These are phyloP conservation scores for Tupiocoris notatus DNA, from an alignment of 2,888 invertebrate genomes.

Conservation along the genomic window DNA sequence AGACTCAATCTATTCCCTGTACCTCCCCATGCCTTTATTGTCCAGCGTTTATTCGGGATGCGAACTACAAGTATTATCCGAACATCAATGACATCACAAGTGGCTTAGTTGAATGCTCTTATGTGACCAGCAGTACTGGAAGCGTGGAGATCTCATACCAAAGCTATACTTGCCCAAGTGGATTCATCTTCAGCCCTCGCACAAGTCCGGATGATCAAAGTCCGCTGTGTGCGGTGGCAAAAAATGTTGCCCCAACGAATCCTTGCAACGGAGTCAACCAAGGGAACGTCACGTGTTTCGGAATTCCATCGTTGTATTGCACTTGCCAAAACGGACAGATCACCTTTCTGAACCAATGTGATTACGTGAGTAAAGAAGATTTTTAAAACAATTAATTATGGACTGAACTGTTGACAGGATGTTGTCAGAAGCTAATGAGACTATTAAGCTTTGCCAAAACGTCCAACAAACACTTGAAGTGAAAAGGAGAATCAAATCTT, in stretches of 20 bases:
- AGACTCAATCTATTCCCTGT: no score
- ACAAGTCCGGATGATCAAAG: background rate
- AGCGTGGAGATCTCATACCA: background rate
- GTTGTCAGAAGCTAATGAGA: no score
- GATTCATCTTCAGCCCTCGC: conserved; percentile 5
- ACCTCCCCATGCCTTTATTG: no score
- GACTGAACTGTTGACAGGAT: no score
- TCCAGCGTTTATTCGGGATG: background rate
- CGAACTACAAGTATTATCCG: background rate
- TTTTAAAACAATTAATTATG: no score
- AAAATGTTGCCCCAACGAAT: background rate
- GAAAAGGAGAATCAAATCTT: no score
- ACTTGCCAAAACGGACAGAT: background rate
- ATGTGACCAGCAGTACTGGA: background rate
- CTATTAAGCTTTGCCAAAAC: no score
- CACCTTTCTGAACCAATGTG: background rate
- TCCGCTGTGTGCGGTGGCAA: background rate
- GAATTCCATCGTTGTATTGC: background rate
- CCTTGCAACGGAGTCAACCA: background rate
- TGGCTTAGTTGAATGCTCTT: background rate
- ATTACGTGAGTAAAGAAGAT: background rate
- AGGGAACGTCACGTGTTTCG: background rate
- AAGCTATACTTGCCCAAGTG: conserved; percentile 1
- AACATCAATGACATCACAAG: background rate
- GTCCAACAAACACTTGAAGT: no score